Percentiles rank a stretch among this genome's conserved stretches.
These are phyloP conservation scores for Thryonomys swinderianus DNA, from an alignment of 2,113 vertebrate species.

Conservation along the genomic window DNA sequence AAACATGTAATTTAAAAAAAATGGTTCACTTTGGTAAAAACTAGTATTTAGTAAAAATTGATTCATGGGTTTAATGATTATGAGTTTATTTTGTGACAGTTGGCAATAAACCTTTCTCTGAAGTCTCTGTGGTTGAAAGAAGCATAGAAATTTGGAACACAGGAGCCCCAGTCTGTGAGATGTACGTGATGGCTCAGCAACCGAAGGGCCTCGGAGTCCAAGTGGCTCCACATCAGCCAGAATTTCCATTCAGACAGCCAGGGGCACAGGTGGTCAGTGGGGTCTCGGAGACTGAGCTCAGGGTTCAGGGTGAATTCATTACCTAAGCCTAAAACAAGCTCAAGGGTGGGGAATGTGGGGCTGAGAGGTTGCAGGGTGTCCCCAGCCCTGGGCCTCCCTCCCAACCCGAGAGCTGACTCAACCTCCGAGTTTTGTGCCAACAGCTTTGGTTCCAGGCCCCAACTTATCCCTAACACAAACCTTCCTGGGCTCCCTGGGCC, in stretches of 20 bases:
- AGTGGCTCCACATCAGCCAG: not conserved
- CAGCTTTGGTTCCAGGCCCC: conserved; percentile 1
- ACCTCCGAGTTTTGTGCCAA: not conserved
- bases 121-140: not conserved
- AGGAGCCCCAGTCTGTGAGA: not conserved
- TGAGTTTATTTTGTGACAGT: not conserved
- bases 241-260: not conserved
- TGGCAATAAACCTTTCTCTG: not conserved
- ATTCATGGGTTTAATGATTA: not conserved
- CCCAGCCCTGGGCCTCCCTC: not conserved
- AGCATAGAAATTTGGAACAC: not conserved
- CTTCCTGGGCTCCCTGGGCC: not conserved
- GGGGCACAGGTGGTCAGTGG: no score
- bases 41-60: not conserved
- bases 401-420: not conserved
- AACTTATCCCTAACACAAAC: not conserved
- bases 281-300: not conserved
- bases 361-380: not conserved
- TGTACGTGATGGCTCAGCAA: not conserved
- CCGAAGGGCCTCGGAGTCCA: not conserved
- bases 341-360: not conserved
- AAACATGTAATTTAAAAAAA: not conserved
- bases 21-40: not conserved
- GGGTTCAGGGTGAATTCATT: conserved; percentile 4
- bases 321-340: not conserved